phyloP scores from a whole-genome alignment of 1,140 invertebrate species.

The Camponotus vicinus region DNA sequence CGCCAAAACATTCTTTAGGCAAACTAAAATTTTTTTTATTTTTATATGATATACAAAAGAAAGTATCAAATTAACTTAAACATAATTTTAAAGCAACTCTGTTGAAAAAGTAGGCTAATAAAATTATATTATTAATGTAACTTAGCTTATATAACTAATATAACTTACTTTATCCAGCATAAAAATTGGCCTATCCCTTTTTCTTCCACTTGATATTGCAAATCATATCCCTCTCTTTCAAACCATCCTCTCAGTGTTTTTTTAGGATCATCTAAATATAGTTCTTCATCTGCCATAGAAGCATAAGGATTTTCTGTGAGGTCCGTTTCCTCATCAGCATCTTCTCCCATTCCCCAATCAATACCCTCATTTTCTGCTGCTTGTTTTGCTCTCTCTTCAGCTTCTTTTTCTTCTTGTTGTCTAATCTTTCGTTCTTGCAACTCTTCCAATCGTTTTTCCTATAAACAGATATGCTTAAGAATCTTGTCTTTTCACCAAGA shows the following conservation, averaged over 20 bases:
- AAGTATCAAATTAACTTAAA: not conserved
- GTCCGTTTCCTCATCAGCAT: conserved; percentile 95
- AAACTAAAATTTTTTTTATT: conserved; percentile 84
- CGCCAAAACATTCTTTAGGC: conserved; percentile 93
- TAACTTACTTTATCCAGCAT: conserved; percentile 88
- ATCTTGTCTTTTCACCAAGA: not conserved
- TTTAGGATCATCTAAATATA: conserved; percentile 97
- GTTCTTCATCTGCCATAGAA: conserved; percentile 92
- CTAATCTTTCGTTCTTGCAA: conserved; percentile 86
- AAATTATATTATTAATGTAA: conserved; percentile 5
- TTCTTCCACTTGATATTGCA: conserved; percentile 95
- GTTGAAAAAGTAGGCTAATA: not conserved
- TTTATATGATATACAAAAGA: not conserved
- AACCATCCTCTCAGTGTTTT: conserved; percentile 97
- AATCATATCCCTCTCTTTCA: conserved; percentile 95
- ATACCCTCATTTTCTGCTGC: conserved; percentile 91
- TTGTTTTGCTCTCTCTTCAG: conserved; percentile 85
- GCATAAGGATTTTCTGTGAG: conserved; percentile 94
- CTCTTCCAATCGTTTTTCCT: conserved; percentile 87
- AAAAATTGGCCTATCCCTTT: conserved; percentile 92
- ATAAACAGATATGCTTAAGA: not conserved
- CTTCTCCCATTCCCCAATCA: conserved; percentile 97
- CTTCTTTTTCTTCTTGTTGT: conserved; percentile 85
- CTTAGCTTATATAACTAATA: not conserved
- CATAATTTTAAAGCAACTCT: not conserved